A percentile compares a stretch with the other conserved stretches of the same genome.
phyloP scores from a whole-genome alignment of 2,797 vertebrate species.

The Esox masquinongy region DNA sequence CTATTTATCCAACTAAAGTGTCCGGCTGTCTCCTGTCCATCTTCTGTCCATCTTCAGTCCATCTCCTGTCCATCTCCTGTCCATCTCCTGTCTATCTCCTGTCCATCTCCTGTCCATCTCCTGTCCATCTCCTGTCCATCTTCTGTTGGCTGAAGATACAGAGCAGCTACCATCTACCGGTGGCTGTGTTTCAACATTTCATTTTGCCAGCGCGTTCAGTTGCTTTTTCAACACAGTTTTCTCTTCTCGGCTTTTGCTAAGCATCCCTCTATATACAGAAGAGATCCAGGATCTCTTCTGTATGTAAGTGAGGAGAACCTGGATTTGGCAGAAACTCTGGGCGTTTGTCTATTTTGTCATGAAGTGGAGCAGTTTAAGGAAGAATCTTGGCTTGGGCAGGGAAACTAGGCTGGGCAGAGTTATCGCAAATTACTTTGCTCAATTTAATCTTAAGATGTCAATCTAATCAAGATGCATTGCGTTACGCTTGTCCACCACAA shows the following conservation, averaged over 20 bases:
- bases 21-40: too few species aligned
- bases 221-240: not conserved
- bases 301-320: conserved; percentile 28
- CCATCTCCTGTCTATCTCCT: not conserved
- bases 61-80: too few species aligned
- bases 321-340: conserved; percentile 37
- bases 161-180: conserved; percentile 48
- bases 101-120: too few species aligned
- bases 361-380: not conserved
- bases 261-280: conserved; percentile 13
- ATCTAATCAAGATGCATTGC: conserved; percentile 8
- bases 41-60: too few species aligned
- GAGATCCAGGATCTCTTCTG: conserved; percentile 7
- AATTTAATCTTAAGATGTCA: conserved; percentile 19
- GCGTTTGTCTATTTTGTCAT: conserved; percentile 32
- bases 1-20: conserved; percentile 1
- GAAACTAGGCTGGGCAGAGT: conserved; percentile 25
- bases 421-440: conserved; percentile 42
- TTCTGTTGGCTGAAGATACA: conserved; percentile 31
- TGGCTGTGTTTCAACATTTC: too few species aligned
- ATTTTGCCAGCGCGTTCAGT: too few species aligned
- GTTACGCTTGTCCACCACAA: conserved; percentile 7
- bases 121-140: too few species aligned
- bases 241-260: conserved; percentile 30
- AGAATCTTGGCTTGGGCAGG: conserved; percentile 42